Evolutionary conservation across 2,888 invertebrate genomes (phyloP), one percentile per base, ranked within the genome.

Genomic region (Drosophila demipolita): DNA sequence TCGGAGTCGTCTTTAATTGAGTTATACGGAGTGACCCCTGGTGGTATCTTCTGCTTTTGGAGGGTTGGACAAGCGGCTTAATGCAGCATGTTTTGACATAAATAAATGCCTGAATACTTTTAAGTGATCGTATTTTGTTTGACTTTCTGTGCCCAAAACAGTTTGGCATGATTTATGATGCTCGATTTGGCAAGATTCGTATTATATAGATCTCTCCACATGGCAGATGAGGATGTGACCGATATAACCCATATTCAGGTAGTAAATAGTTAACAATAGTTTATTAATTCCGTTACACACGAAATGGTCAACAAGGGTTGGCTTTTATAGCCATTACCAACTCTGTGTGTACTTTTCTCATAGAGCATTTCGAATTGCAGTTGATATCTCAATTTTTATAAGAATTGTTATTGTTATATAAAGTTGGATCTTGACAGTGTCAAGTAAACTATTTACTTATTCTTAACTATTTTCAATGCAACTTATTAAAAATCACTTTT

Each of bases 41-140:
- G 58, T 29, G 36, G 26, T 29, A 8, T 55, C 66, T 72, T 67
- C 61, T 71, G 69, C 57, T 53, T 17, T 32, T 60, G 33, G 68
- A 82, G 85, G 87, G 85, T 81, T 81, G 85, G 79, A 63, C 77
- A 76, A 71, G 68, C 73, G 71, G 78, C 86, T 79, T 79, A 87
- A 77, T 76, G 85, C 73, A 82, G 73, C 82, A 81, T 92, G 91
- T 92, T 92, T 92, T 92, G 92, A 92, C 92, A 91, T 84, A 91
- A 91, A 92, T 91, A 91, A 92, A 92, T 92, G 91, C 89, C 87
- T 90, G 92, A 90, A 90, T 91, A 91, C 91, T 87, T 87, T 89
- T 87, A 87, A 89, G 84, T 91, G 90, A 86, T 89, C 91, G 84
- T 82, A 82, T 89, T 90, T 78, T 87, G 79, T 75, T 80, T 76